A percentile compares a stretch with the other conserved stretches of the same genome.
These are phyloP conservation scores for Spodoptera littoralis DNA, from an alignment of 2,888 invertebrate species.

Conservation along the genomic window DNA sequence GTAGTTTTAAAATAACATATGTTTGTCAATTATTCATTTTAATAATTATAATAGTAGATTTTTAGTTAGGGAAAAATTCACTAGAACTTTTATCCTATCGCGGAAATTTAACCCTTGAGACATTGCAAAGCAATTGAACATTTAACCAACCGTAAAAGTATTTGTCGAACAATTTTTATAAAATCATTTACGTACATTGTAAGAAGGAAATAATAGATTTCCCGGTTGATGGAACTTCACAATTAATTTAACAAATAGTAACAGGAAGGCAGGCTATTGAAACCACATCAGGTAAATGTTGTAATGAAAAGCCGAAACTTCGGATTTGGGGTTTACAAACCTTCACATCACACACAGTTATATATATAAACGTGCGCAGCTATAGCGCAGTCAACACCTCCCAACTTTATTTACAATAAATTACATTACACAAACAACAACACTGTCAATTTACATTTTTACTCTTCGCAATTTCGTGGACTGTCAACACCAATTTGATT, in stretches of 20 bases:
- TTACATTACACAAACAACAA: slow-evolving; percentile 13
- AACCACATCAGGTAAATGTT: slow-evolving; percentile 20
- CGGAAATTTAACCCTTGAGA: no score
- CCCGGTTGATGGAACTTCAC: neutral
- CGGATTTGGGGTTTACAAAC: neutral
- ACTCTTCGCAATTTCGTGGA: slow-evolving; percentile 18
- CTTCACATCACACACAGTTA: neutral
- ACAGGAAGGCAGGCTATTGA: slow-evolving; percentile 2
- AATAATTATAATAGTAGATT: no score
- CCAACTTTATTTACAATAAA: slow-evolving; percentile 16
- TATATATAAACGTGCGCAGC: neutral
- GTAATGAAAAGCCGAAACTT: slow-evolving; percentile 9
- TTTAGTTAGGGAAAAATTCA: no score
- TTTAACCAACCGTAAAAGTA: no score
- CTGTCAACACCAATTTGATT: slow-evolving; percentile 21
- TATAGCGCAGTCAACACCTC: slow-evolving; percentile 1
- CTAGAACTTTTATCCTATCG: no score
- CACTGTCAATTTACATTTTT: slow-evolving; percentile 18
- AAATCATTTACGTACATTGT: no score
- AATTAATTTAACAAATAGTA: slow-evolving; percentile 12
- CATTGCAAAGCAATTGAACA: no score
- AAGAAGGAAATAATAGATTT: slow-evolving; percentile 3
- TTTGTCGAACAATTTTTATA: no score
- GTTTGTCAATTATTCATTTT: no score
- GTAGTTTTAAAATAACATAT: no score